These are phyloP conservation scores for Saxicola maurus DNA, from an alignment of 2,797 vertebrate genomes.

Conservation along the genomic window DNA sequence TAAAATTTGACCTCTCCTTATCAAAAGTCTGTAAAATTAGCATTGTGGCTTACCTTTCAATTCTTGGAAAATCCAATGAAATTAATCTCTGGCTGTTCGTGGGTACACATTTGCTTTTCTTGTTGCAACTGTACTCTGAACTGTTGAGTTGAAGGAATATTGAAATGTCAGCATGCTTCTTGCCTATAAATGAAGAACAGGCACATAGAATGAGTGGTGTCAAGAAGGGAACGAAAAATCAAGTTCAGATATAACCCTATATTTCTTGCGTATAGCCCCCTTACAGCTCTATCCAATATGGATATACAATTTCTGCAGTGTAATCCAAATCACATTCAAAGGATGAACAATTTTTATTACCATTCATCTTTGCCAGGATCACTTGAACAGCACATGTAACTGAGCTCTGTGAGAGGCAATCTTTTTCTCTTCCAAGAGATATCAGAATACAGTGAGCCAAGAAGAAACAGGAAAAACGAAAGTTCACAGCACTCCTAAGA, in stretches of 20 bases:
- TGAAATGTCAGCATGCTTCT: slow-evolving; percentile 31
- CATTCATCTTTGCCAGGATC: slow-evolving; percentile 16
- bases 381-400: background rate
- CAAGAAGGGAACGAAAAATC: slow-evolving; percentile 24
- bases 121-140: slow-evolving; percentile 14
- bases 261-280: background rate
- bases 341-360: background rate
- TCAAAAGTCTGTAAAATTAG: background rate
- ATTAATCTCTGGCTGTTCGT: background rate
- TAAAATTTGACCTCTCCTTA: background rate
- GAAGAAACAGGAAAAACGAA: background rate
- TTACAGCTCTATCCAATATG: background rate
- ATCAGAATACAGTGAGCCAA: background rate
- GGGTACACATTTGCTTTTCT: background rate
- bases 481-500: background rate
- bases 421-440: background rate
- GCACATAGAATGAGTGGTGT: background rate
- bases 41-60: background rate
- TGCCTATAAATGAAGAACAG: slow-evolving; percentile 52
- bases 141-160: slow-evolving; percentile 2
- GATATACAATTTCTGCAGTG: slow-evolving; percentile 25
- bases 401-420: background rate
- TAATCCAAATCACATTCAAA: slow-evolving; percentile 21
- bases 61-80: slow-evolving; percentile 11
- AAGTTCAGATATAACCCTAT: background rate